Evolutionary conservation across 2,797 vertebrate species (phyloP).

Genomic region (Loriculus beryllinus): DNA sequence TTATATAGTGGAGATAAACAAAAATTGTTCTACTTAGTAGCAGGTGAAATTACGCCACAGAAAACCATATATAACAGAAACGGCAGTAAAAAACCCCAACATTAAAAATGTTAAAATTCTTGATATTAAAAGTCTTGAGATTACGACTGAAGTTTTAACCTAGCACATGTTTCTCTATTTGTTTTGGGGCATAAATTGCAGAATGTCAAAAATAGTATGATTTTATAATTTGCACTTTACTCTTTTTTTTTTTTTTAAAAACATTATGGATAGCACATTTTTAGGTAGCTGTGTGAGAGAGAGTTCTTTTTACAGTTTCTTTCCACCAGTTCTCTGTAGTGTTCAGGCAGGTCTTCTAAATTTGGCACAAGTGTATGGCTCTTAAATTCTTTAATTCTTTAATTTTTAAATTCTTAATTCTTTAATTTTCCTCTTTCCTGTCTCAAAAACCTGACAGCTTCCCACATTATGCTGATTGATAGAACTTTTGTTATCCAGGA

Average conservation of each 20-base stretch:
- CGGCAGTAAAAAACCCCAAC: neutral
- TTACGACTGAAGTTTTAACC: neutral
- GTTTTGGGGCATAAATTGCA: slow-evolving; percentile 13
- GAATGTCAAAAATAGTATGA: neutral
- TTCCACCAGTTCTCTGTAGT: neutral
- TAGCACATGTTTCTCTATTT: neutral
- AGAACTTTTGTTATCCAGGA: neutral
- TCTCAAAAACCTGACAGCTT: neutral
- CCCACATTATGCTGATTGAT: neutral
- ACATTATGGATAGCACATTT: neutral
- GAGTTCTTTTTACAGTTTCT: neutral
- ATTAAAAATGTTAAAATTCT: neutral
- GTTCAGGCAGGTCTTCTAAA: neutral
- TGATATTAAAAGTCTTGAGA: neutral
- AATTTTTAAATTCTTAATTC: no score
- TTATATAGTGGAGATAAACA: neutral
- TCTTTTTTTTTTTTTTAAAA: neutral
- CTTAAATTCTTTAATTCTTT: no score
- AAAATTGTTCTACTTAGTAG: neutral
- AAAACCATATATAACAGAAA: neutral
- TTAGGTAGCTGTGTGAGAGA: neutral
- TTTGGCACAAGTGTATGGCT: neutral
- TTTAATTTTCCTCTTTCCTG: neutral
- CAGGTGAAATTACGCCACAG: neutral
- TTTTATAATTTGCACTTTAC: slow-evolving; percentile 28